A percentile compares a stretch with the other conserved stretches of the same genome.
phyloP scores from a whole-genome alignment of 2,888 invertebrate species.

The Acronicta leporina region DNA sequence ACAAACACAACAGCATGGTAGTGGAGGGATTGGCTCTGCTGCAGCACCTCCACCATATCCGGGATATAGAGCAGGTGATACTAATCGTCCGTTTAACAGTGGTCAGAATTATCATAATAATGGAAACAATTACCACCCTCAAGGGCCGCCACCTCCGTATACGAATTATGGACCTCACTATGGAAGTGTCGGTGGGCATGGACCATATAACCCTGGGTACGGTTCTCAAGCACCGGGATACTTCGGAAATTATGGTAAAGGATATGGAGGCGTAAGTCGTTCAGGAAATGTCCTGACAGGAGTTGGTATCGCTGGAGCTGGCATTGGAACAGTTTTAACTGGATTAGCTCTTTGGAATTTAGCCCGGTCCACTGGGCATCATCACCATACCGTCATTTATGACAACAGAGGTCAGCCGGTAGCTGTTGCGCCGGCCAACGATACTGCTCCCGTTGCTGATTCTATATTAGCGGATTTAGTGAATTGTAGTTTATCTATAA shows the following conservation, averaged over 20 bases:
- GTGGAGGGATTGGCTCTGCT: slow-evolving; percentile 60
- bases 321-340: slow-evolving; percentile 83
- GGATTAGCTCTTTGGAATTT: slow-evolving; percentile 87
- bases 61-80: slow-evolving; percentile 51
- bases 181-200: slow-evolving; percentile 65
- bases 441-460: slow-evolving; percentile 70
- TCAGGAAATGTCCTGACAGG: slow-evolving; percentile 77
- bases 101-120: slow-evolving; percentile 57
- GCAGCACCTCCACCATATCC: slow-evolving; percentile 73
- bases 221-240: slow-evolving; percentile 80
- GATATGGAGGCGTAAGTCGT: slow-evolving; percentile 76
- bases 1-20: slow-evolving; percentile 55
- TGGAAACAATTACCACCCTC: slow-evolving; percentile 72
- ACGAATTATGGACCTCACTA: slow-evolving; percentile 65
- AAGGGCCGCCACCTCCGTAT: slow-evolving; percentile 78
- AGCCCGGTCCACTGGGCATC: slow-evolving; percentile 81
- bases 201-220: slow-evolving; percentile 68
- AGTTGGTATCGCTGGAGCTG: slow-evolving; percentile 84
- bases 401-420: slow-evolving; percentile 85
- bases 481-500: slow-evolving; percentile 84
- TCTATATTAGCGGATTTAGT: slow-evolving; percentile 80
- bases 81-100: slow-evolving; percentile 41
- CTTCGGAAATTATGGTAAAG: slow-evolving; percentile 78
- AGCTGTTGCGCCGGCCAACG: slow-evolving; percentile 78
- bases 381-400: slow-evolving; percentile 83